Conservation (phyloP, 2,113 vertebrate genomes). For the Salvator merianae region DNA sequence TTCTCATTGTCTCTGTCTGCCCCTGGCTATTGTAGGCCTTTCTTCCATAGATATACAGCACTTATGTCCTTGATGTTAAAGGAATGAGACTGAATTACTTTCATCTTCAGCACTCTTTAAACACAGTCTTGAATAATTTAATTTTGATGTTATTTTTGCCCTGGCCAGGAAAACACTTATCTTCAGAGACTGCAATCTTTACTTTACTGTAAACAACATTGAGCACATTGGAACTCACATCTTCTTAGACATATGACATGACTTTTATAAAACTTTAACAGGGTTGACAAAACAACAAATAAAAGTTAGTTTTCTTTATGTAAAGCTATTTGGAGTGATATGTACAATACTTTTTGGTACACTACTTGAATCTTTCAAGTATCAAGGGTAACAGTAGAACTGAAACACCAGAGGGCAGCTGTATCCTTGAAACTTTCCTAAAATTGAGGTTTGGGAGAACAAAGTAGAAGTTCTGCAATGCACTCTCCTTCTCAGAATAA, state of each 20-base stretch:
- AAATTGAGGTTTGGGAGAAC: neutral
- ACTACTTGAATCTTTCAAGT: neutral
- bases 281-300: no score
- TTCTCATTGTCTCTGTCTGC: neutral
- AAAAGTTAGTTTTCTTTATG: neutral
- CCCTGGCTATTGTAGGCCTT: neutral
- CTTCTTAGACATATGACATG: no score
- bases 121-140: neutral
- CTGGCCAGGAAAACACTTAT: neutral
- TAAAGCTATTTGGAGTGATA: neutral
- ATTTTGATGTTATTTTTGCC: neutral
- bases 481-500: neutral
- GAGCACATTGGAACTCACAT: no score
- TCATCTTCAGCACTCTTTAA: neutral
- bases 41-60: neutral
- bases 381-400: neutral
- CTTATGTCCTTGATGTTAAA: neutral
- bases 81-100: neutral
- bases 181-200: neutral
- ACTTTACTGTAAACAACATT: no score
- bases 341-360: no score
- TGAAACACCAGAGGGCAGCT: slow-evolving; percentile 24
- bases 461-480: neutral
- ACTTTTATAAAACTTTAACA: no score
- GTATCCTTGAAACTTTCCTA: neutral